Evolutionary conservation across 2,797 vertebrate genomes (phyloP).

Genomic region (Cuculus canorus): DNA sequence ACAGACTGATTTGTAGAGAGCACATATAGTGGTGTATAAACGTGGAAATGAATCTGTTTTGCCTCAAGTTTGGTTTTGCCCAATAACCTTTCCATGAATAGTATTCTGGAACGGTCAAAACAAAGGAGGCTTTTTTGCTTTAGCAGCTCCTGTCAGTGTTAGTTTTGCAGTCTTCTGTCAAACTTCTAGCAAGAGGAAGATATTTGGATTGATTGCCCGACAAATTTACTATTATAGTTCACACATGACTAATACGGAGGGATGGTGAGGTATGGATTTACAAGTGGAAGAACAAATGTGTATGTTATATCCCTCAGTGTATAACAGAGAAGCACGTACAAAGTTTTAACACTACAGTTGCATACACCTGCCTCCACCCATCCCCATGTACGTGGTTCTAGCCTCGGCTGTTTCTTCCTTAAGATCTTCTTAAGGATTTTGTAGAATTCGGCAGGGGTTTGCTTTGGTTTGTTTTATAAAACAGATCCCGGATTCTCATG

Average conservation of each 20-base stretch:
- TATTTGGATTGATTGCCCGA: neutral
- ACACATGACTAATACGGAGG: neutral
- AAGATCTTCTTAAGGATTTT: neutral
- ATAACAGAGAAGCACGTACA: neutral
- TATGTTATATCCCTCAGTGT: neutral
- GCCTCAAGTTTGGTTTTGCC: neutral
- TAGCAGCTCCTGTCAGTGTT: neutral
- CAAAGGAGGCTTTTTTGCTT: neutral
- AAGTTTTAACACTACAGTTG: neutral
- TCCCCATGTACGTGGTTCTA: neutral
- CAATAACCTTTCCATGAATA: neutral
- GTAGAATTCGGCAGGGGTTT: neutral
- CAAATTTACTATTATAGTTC: neutral
- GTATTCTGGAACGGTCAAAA: slow-evolving; percentile 3
- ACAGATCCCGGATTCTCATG: neutral
- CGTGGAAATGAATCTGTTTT: neutral
- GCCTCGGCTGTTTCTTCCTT: neutral
- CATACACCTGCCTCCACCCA: neutral
- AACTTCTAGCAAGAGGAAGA: too few species aligned
- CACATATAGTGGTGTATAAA: neutral
- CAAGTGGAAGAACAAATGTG: neutral
- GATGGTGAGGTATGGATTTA: neutral
- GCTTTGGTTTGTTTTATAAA: neutral
- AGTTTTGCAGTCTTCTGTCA: neutral
- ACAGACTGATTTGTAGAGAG: slow-evolving; percentile 9